Conservation (phyloP, 2,797 vertebrate genomes). For the Neosilurus hyrtlii region DNA sequence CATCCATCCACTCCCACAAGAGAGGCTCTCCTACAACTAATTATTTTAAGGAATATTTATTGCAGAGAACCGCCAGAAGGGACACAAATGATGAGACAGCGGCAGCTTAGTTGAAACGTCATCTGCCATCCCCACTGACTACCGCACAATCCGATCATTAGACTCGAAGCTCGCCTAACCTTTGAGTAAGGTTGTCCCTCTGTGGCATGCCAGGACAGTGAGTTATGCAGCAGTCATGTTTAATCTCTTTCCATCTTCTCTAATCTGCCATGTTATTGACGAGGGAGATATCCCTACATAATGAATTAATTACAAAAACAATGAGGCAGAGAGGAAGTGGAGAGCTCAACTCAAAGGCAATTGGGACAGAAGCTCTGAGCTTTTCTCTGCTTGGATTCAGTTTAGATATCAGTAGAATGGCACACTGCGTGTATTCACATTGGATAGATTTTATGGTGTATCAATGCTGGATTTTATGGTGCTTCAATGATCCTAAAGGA, state of each 20-base stretch:
- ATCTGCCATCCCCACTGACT: slow-evolving; percentile 47
- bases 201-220: slow-evolving; percentile 41
- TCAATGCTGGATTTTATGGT: too few relatives aligned
- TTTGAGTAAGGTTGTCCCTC: slow-evolving; percentile 44
- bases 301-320: slow-evolving; percentile 52
- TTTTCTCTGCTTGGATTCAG: slow-evolving; percentile 27
- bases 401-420: slow-evolving; percentile 16
- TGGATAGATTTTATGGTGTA: slow-evolving; percentile 18
- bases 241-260: slow-evolving; percentile 49
- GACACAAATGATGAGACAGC: slow-evolving; percentile 6
- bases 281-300: slow-evolving; percentile 45
- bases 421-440: slow-evolving; percentile 8
- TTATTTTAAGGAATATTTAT: slow-evolving; percentile 33
- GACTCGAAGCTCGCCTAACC: slow-evolving; percentile 55
- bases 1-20: too few relatives aligned
- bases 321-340: slow-evolving; percentile 31
- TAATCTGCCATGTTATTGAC: slow-evolving; percentile 49
- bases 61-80: neutral
- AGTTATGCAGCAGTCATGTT: slow-evolving; percentile 49
- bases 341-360: slow-evolving; percentile 23
- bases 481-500: neutral
- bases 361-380: slow-evolving; percentile 21
- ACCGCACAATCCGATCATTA: slow-evolving; percentile 29
- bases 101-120: slow-evolving; percentile 44
- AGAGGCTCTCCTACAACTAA: neutral